Evolutionary conservation across 2,113 vertebrate species (phyloP), one percentile per base, ranked within the genome.

Genomic region (Calyptommatus sinebrachiatus): DNA sequence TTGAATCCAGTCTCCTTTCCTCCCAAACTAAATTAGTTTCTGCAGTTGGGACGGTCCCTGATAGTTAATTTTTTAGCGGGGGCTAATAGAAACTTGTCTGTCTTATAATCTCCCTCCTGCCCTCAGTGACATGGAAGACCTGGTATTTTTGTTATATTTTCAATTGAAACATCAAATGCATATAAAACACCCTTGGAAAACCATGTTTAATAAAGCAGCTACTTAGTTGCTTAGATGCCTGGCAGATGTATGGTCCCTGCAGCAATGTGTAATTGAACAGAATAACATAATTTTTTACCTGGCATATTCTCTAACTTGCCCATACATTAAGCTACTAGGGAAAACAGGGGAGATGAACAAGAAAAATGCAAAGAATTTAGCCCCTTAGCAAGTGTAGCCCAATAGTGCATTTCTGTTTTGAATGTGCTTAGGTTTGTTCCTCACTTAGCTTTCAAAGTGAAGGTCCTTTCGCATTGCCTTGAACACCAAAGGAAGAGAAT

Each of bases 211-310:
- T 85, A 16, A 62, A 83, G 1, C 63, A 68, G 29, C 57, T 85
- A 28, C 75, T 83, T 84, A 41, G 18, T 85, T 79, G 82, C 31
- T 78, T 75, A 73, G 0, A 11, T 88, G 86, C 86, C 79, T 90
- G 88, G 86, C 84, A 87, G 86, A 83, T 86, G 80, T 81, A 86
- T 81, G 77, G 87, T 86, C 87, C 68, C 87, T 87, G 86, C 71
- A 86, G 83, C 84, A 79, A 74, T 20, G 1, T 83, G 85, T 83
- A 85, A 72, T 71, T 73, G 16, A 85, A 67, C 9, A 73, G 69
- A 66, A 78, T 81, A 46, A 77, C 26, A 85, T 85, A 85, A 79
- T 85, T 20, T 72, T 67, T 45, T 68, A 67, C 80, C 73, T 81
- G 69, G 70, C 73, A 79, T 80, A 71, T 83, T 86, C 77, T 87